phyloP scores from a whole-genome alignment of 2,113 vertebrate species.

The Felis chaus region DNA sequence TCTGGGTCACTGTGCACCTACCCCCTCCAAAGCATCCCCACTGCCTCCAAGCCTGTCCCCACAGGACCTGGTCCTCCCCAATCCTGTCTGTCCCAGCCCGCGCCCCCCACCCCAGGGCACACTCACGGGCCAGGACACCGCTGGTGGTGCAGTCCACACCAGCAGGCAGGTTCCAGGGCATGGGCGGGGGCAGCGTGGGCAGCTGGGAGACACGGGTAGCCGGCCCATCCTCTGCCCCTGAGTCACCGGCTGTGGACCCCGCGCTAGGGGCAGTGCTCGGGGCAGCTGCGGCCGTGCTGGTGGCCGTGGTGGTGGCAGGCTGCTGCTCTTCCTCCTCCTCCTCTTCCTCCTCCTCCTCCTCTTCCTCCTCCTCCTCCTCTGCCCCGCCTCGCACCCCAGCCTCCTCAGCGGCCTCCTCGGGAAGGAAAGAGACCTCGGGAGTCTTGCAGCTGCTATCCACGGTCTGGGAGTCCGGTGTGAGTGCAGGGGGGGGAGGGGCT shows the following conservation, averaged over 20 bases:
- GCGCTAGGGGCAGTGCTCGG: slow-evolving; percentile 58
- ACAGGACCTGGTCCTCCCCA: fast-evolving
- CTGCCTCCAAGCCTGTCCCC: background rate
- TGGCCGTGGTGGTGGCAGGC: slow-evolving; percentile 75
- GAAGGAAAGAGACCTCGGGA: slow-evolving; percentile 90
- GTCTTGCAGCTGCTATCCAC: slow-evolving; percentile 96
- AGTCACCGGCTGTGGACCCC: slow-evolving; percentile 75
- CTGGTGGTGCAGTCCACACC: slow-evolving; percentile 95
- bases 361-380: slow-evolving; percentile 79
- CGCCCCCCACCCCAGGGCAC: background rate
- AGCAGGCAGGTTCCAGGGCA: slow-evolving; percentile 93
- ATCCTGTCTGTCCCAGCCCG: background rate
- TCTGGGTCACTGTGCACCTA: fast-evolving
- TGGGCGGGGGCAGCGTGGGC: slow-evolving; percentile 85
- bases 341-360: slow-evolving; percentile 71
- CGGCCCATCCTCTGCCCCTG: slow-evolving; percentile 65
- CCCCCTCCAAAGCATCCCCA: background rate
- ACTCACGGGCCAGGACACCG: slow-evolving; percentile 93
- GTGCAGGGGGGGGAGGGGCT: slow-evolving; percentile 83
- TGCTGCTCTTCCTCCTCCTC: slow-evolving; percentile 75
- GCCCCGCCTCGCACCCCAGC: slow-evolving; percentile 52
- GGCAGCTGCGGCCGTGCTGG: slow-evolving; percentile 51
- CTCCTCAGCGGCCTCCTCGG: slow-evolving; percentile 87
- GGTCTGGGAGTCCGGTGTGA: slow-evolving; percentile 94
- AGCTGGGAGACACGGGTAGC: slow-evolving; percentile 78